Conservation (phyloP, 2,113 vertebrate species). For the Oryzias woworae region DNA sequence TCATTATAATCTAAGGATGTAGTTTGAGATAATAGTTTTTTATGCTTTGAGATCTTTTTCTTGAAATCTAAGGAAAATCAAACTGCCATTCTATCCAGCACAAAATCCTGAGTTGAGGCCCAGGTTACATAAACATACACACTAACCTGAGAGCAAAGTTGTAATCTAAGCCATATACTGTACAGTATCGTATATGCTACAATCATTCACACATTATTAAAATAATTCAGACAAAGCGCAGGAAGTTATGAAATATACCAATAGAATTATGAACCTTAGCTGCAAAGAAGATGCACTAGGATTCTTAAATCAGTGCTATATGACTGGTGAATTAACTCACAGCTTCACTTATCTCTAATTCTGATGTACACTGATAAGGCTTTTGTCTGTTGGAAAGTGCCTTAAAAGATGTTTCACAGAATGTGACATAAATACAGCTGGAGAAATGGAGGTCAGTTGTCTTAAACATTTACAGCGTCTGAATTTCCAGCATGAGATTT, state of each 20-base stretch:
- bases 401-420: constrained; percentile 39
- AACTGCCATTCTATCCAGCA: constrained; percentile 43
- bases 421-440: constrained; percentile 58
- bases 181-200: constrained; percentile 55
- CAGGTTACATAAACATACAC: constrained; percentile 67
- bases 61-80: constrained; percentile 41
- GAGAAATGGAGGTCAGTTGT: constrained; percentile 51
- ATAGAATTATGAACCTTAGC: constrained; percentile 46
- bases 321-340: constrained; percentile 39
- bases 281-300: constrained; percentile 31
- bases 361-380: constrained; percentile 37
- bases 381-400: constrained; percentile 53
- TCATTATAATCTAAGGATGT: constrained; percentile 47
- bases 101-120: constrained; percentile 65
- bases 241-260: constrained; percentile 28
- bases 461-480: constrained; percentile 65
- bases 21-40: constrained; percentile 30
- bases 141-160: constrained; percentile 74
- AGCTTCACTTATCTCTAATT: constrained; percentile 39
- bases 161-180: constrained; percentile 63
- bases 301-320: constrained; percentile 29
- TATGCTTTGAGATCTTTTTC: constrained; percentile 27
- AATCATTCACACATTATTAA: constrained; percentile 57
- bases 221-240: constrained; percentile 37
- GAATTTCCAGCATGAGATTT: constrained; percentile 68